phyloP scores from a whole-genome alignment of 1,140 invertebrate genomes.

The Ips nitidus region DNA sequence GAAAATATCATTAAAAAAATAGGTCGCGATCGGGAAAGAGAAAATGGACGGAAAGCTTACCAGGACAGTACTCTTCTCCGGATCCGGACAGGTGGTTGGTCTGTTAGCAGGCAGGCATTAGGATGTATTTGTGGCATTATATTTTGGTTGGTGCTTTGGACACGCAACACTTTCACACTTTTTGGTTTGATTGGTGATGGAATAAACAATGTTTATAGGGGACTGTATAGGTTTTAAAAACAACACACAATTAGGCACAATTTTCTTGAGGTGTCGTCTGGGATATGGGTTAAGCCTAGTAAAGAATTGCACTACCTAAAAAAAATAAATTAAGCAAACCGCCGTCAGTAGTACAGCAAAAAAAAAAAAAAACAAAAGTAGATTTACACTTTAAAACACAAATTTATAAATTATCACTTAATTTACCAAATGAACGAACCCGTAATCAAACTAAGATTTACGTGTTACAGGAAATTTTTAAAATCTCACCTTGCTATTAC shows the following conservation, averaged over 20 bases:
- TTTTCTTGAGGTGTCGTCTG: background rate
- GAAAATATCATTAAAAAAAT: conserved; percentile 16
- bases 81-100: conserved; percentile 46
- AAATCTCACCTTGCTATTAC: too few relatives aligned
- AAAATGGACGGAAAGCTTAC: conserved; percentile 51
- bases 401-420: too few relatives aligned
- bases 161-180: conserved; percentile 46
- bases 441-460: too few relatives aligned
- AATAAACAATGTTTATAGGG: background rate
- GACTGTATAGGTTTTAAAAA: conserved; percentile 13
- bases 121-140: conserved; percentile 12
- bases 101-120: conserved; percentile 47
- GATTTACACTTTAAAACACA: too few relatives aligned
- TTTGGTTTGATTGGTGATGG: conserved; percentile 1
- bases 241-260: background rate
- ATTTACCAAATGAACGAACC: too few relatives aligned
- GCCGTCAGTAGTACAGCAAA: too few relatives aligned
- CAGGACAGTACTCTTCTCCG: conserved; percentile 46
- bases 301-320: background rate
- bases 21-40: conserved; percentile 16
- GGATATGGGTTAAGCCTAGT: too few relatives aligned
- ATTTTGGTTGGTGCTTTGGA: conserved; percentile 26
- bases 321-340: too few relatives aligned
- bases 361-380: too few relatives aligned
- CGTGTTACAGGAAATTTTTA: too few relatives aligned